phyloP scores from a whole-genome alignment of 2,113 vertebrate genomes.

The Leuciscus idus region DNA sequence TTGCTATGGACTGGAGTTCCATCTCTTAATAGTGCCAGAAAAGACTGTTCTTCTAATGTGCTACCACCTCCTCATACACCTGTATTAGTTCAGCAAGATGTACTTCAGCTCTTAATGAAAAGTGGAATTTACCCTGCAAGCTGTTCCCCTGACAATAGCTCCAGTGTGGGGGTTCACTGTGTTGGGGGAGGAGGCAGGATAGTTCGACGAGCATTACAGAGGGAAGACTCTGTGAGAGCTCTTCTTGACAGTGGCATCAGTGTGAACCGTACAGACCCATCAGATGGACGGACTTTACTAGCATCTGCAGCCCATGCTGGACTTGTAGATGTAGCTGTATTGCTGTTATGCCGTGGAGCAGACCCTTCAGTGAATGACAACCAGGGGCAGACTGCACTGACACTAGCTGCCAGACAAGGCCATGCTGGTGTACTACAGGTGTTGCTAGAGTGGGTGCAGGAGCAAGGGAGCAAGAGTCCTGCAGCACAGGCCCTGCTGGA shows the following conservation, averaged over 20 bases:
- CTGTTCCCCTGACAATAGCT: slow-evolving; percentile 56
- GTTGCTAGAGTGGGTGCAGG: slow-evolving; percentile 73
- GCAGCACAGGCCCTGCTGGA: slow-evolving; percentile 66
- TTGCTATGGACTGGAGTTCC: slow-evolving; percentile 75
- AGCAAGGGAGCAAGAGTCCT: slow-evolving; percentile 37
- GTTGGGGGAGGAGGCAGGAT: slow-evolving; percentile 50
- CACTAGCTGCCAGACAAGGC: slow-evolving; percentile 74
- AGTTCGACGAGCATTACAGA: slow-evolving; percentile 60
- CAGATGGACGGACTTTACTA: slow-evolving; percentile 72
- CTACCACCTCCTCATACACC: slow-evolving; percentile 45
- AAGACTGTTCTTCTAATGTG: neutral
- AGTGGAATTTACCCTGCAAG: slow-evolving; percentile 65
- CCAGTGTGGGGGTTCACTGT: slow-evolving; percentile 54
- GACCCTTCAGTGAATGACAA: slow-evolving; percentile 73
- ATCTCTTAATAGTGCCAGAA: slow-evolving; percentile 40
- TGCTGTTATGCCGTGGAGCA: slow-evolving; percentile 72
- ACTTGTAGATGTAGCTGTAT: slow-evolving; percentile 64
- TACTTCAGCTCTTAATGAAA: slow-evolving; percentile 73
- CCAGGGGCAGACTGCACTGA: slow-evolving; percentile 79
- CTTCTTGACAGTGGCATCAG: slow-evolving; percentile 68
- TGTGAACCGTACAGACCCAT: slow-evolving; percentile 66
- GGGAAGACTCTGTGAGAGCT: slow-evolving; percentile 65
- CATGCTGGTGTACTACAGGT: slow-evolving; percentile 68
- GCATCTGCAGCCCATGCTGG: slow-evolving; percentile 72
- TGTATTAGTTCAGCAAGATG: slow-evolving; percentile 70